Base-by-base conservation (phyloP, 2,888 invertebrate genomes). In the Rhamphomyia laevipes region DNA sequence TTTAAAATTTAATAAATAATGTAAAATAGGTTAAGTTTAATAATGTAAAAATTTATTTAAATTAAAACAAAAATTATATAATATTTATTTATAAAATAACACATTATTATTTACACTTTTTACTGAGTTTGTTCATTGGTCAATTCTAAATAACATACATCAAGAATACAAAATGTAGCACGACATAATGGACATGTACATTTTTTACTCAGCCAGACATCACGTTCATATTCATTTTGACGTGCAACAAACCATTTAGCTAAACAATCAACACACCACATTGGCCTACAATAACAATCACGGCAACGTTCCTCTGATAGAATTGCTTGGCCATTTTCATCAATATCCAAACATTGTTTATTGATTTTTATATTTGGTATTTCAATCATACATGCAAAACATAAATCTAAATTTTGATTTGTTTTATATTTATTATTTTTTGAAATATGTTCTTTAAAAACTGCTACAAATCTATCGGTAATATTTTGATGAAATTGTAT, bases 111-210 rank as follows among this genome's bases (percentile, higher is more conserved):
- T 21, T 27, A 27, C 23, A 7, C 4, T 27, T 27, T 27, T 27
- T 27, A 7, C 2, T 27, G 2, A 7, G 7, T 9, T 6, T 7
- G 9, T 27, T 27, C 23, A 27, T 27, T 27, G 23, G 7, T 35
- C 35, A 50, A 55, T 51, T 61, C 59, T 40, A 69, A 61, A 47
- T 61, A 77, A 59, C 81, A 80, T 18, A 93, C 86, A 73, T 93
- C 93, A 17, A 87, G 75, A 57, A 93, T 70, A 65, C 93, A 93
- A 74, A 92, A 92, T 45, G 73, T 74, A 31, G 87, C 81, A 57
- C 92, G 76, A 63, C 93, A 93, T 61, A 90, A 84, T 9, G 93
- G 93, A 68, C 93, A 93, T 1, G 88, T 81, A 65, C 89, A 86
- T 65, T 86, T 87, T 10, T 83, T 81, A 35, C 80, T 74, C 52